These are phyloP conservation scores for Lepidocolaptes lacrymiger DNA, from an alignment of 2,797 vertebrate species.

Conservation along the genomic window DNA sequence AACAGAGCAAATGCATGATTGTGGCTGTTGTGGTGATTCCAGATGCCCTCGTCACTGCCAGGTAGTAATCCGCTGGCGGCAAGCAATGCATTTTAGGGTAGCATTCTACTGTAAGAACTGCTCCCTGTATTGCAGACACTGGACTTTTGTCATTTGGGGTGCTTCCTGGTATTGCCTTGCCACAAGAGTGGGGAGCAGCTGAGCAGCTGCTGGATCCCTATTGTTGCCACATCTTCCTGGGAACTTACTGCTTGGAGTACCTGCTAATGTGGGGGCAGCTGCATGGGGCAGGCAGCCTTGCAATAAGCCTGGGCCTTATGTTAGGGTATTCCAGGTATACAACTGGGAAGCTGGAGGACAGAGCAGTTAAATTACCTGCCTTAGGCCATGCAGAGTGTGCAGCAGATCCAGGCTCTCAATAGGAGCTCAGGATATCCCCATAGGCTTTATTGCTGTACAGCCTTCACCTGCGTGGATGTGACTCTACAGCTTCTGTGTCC, in stretches of 20 bases:
- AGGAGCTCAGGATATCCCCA: neutral
- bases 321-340: too few relatives aligned
- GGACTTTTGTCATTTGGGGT: neutral
- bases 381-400: neutral
- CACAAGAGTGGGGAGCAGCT: neutral
- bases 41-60: neutral
- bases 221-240: neutral
- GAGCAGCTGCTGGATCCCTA: neutral
- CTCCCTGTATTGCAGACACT: neutral
- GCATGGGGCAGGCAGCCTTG: neutral
- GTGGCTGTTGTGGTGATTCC: neutral
- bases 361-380: neutral
- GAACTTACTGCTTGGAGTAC: neutral
- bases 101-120: neutral
- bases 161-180: neutral
- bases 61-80: neutral
- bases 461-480: neutral
- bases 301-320: too few relatives aligned
- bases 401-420: neutral
- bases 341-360: neutral
- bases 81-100: neutral
- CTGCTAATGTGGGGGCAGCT: neutral
- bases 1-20: neutral
- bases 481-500: neutral
- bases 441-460: rapidly evolving